Percentiles rank a stretch among this genome's conserved stretches.
These are phyloP conservation scores for Reinhardtius hippoglossoides DNA, from an alignment of 2,113 vertebrate genomes.

Conservation along the genomic window DNA sequence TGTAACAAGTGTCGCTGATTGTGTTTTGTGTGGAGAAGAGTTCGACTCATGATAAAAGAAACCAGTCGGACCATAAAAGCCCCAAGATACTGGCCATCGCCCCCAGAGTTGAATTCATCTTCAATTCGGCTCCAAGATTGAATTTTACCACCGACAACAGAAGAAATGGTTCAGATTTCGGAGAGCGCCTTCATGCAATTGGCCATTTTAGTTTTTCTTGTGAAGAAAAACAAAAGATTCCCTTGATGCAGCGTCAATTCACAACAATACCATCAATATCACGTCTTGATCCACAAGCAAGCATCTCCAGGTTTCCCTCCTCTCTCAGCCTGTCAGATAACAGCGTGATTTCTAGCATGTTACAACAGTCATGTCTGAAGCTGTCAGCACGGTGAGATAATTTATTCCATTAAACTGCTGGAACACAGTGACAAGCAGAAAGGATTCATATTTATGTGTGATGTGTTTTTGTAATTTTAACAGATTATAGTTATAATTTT, in stretches of 20 bases:
- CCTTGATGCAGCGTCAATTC: neutral
- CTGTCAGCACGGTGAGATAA: constrained; percentile 51
- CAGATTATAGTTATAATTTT: too few species aligned
- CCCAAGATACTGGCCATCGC: too few species aligned
- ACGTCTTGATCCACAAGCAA: constrained; percentile 22
- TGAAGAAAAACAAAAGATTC: neutral
- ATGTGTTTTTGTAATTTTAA: constrained; percentile 13
- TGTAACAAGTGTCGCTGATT: too few species aligned
- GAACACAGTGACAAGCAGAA: constrained; percentile 57
- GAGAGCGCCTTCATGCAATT: neutral
- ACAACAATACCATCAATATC: neutral
- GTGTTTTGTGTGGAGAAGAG: too few species aligned
- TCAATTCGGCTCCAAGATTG: too few species aligned
- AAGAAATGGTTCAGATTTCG: too few species aligned
- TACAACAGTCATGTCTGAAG: constrained; percentile 47
- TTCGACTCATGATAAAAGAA: too few species aligned
- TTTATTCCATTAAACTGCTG: constrained; percentile 66
- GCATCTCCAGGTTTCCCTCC: constrained; percentile 3
- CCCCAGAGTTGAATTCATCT: too few species aligned
- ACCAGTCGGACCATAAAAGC: too few species aligned
- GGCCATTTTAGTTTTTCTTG: too few species aligned
- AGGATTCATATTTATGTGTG: constrained; percentile 46
- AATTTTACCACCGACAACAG: too few species aligned
- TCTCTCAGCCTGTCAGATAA: constrained; percentile 41
- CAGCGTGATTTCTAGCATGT: constrained; percentile 24